These are phyloP conservation scores for Hestina assimilis DNA, from an alignment of 1,140 invertebrate genomes.

Conservation along the genomic window DNA sequence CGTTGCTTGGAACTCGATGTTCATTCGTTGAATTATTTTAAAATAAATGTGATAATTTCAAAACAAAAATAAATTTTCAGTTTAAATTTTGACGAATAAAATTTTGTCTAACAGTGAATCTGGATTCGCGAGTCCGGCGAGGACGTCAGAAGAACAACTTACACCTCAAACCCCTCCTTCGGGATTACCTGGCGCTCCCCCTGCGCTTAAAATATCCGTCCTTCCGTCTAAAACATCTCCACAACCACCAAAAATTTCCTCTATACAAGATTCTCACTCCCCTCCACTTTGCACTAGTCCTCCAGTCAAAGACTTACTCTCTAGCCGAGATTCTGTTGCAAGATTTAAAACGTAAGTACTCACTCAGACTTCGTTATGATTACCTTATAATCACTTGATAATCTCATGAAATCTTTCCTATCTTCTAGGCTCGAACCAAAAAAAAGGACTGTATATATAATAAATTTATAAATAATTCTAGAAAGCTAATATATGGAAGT, in stretches of 20 bases:
- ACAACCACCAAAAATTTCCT: slow-evolving; percentile 36
- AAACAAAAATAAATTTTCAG: no score
- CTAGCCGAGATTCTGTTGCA: slow-evolving; percentile 62
- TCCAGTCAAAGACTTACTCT: slow-evolving; percentile 59
- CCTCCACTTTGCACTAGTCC: slow-evolving; percentile 70
- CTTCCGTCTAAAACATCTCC: slow-evolving; percentile 29
- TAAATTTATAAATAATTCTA: slow-evolving; percentile 30
- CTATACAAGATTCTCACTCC: slow-evolving; percentile 49
- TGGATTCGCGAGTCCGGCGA: slow-evolving; percentile 70
- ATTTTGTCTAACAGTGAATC: slow-evolving; percentile 58
- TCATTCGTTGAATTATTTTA: no score
- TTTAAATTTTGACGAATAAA: no score
- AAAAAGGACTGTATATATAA: slow-evolving; percentile 29
- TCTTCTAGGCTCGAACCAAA: slow-evolving; percentile 31
- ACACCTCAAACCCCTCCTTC: slow-evolving; percentile 64
- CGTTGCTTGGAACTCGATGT: no score
- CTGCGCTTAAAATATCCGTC: slow-evolving; percentile 29
- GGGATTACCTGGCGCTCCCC: slow-evolving; percentile 14
- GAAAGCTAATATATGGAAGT: slow-evolving; percentile 17
- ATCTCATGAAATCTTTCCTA: slow-evolving; percentile 30
- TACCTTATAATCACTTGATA: slow-evolving; percentile 9
- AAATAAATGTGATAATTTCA: no score
- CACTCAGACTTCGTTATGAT: background rate
- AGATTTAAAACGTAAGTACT: slow-evolving; percentile 74
- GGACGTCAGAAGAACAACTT: slow-evolving; percentile 63